Percentiles rank a stretch among this genome's conserved stretches.
Evolutionary conservation across 2,888 invertebrate genomes (phyloP).

Genomic region (Cerastis rubricosa): DNA sequence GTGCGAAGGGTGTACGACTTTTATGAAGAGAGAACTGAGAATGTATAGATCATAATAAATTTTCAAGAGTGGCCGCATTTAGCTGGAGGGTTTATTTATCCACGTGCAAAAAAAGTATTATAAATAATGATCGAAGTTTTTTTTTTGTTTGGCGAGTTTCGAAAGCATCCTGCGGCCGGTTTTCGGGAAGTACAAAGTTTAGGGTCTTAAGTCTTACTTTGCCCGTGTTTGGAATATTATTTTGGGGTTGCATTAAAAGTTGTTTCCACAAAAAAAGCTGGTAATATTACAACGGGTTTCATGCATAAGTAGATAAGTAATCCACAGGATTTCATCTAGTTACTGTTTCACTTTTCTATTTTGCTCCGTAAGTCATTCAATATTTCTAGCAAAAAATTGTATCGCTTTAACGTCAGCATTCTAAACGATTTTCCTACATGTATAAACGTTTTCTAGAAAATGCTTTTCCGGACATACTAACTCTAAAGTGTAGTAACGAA

Average conservation of each 20-base stretch:
- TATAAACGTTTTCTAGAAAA: background rate
- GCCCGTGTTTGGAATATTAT: conserved; percentile 63
- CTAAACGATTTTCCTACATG: background rate
- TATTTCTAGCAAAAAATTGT: background rate
- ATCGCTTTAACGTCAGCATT: background rate
- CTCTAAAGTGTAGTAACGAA: background rate
- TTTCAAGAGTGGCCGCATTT: conserved; percentile 70
- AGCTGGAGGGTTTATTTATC: conserved; percentile 72
- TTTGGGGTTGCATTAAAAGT: conserved; percentile 56
- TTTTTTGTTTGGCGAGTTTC: conserved; percentile 69
- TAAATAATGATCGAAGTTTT: conserved; percentile 81
- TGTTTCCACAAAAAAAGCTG: conserved; percentile 30
- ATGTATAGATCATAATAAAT: conserved; percentile 86
- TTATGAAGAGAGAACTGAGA: conserved; percentile 75
- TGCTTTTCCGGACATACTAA: background rate
- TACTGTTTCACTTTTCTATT: background rate
- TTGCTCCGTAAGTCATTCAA: background rate
- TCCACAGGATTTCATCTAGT: conserved; percentile 3
- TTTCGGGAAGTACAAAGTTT: conserved; percentile 65
- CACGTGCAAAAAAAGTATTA: conserved; percentile 80
- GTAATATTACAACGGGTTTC: background rate
- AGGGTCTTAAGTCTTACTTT: conserved; percentile 55
- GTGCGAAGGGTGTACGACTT: conserved; percentile 61
- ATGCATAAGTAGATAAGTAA: conserved; percentile 4
- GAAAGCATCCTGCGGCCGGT: conserved; percentile 50